Evolutionary conservation across 2,113 vertebrate genomes (phyloP).

Genomic region (Tamias sibiricus): DNA sequence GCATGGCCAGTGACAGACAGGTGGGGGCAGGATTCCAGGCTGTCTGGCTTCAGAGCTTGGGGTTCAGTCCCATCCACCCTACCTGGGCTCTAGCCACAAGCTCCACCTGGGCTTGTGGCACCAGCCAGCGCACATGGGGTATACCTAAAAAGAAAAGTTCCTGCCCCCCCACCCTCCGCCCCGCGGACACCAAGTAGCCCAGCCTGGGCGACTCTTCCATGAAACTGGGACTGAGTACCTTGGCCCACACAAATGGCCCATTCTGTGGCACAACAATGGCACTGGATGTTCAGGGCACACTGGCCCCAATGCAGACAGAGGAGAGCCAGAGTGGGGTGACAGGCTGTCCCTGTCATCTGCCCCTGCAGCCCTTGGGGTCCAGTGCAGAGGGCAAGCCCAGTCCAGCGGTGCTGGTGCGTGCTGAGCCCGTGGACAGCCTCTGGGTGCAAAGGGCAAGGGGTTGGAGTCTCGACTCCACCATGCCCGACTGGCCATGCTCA

Average conservation of each 20-base stretch:
- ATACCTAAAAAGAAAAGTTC: background rate
- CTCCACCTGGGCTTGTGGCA: background rate
- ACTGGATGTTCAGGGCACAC: background rate
- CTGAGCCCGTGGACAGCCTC: background rate
- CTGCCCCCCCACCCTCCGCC: background rate
- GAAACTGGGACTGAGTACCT: background rate
- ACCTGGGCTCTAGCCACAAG: too few species aligned
- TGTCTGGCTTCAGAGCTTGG: background rate
- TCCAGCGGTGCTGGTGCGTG: conserved; percentile 1
- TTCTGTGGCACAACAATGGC: background rate
- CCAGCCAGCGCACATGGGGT: background rate
- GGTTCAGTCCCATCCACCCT: background rate
- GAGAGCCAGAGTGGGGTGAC: fast-evolving
- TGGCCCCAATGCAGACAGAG: background rate
- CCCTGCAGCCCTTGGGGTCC: background rate
- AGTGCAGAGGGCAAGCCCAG: conserved; percentile 28
- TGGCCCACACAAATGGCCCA: background rate
- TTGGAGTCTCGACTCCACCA: background rate
- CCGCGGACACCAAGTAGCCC: background rate
- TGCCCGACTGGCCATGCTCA: background rate
- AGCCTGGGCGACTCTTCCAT: background rate
- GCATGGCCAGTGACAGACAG: background rate
- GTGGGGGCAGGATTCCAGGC: background rate
- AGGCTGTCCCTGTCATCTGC: conserved; percentile 69
- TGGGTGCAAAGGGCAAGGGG: background rate